Evolutionary conservation across 2,888 invertebrate genomes (phyloP).

Genomic region (Helicoverpa assulta): DNA sequence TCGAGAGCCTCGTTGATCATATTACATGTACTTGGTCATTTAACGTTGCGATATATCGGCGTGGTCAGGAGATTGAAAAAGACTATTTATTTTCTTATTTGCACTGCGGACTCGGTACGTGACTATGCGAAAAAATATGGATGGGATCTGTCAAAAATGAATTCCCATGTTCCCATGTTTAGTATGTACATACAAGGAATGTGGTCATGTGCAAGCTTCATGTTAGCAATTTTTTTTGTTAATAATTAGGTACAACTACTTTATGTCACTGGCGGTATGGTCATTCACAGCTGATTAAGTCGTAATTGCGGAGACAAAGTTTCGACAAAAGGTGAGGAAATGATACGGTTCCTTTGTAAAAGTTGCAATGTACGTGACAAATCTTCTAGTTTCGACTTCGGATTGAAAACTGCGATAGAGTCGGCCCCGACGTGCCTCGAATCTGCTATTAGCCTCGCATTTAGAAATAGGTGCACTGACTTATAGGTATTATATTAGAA

Average conservation of each 20-base stretch:
- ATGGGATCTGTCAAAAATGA: slow-evolving; percentile 44
- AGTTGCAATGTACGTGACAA: slow-evolving; percentile 89
- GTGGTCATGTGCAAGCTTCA: neutral
- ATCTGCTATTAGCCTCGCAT: slow-evolving; percentile 81
- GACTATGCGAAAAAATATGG: slow-evolving; percentile 50
- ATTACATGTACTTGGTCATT: slow-evolving; percentile 83
- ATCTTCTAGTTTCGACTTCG: slow-evolving; percentile 87
- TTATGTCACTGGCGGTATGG: neutral
- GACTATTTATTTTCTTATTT: slow-evolving; percentile 63
- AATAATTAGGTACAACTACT: neutral
- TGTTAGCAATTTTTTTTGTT: neutral
- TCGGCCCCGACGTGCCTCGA: slow-evolving; percentile 83
- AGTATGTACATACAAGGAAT: neutral
- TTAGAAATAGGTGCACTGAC: slow-evolving; percentile 81
- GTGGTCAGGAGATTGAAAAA: slow-evolving; percentile 71
- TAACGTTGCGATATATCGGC: slow-evolving; percentile 76
- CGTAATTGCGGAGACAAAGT: slow-evolving; percentile 70
- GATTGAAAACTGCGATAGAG: slow-evolving; percentile 90
- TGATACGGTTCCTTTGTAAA: slow-evolving; percentile 85
- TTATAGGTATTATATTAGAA: slow-evolving; percentile 79
- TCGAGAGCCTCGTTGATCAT: slow-evolving; percentile 86
- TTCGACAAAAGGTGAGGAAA: slow-evolving; percentile 84
- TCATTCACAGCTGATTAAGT: slow-evolving; percentile 60
- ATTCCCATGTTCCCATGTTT: slow-evolving; percentile 23
- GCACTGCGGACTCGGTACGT: slow-evolving; percentile 33